phyloP scores from a whole-genome alignment of 1,140 invertebrate genomes.

The Drosophila sturtevanti region DNA sequence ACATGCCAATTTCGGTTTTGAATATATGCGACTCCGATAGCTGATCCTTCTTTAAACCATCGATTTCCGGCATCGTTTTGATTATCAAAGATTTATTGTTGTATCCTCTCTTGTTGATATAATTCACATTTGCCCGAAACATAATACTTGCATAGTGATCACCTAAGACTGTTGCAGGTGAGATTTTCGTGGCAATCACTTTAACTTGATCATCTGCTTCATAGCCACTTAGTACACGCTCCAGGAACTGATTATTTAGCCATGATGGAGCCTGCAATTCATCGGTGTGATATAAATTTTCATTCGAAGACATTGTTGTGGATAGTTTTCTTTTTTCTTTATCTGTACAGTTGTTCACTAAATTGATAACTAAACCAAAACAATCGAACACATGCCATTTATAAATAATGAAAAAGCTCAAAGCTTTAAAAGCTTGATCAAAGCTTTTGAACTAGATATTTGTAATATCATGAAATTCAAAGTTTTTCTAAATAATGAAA shows the following conservation, averaged over 20 bases:
- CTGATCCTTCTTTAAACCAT: slow-evolving; percentile 59
- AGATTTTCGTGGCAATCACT: slow-evolving; percentile 36
- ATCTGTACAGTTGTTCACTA: background rate
- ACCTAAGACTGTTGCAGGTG: slow-evolving; percentile 61
- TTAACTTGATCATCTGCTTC: slow-evolving; percentile 31
- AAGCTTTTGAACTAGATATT: background rate
- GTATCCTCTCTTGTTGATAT: background rate
- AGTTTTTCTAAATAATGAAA: background rate
- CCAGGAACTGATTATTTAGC: slow-evolving; percentile 54
- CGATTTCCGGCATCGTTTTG: slow-evolving; percentile 64
- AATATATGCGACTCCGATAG: slow-evolving; percentile 41
- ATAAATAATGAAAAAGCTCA: background rate
- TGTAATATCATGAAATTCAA: background rate
- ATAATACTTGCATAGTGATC: slow-evolving; percentile 79
- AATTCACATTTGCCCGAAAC: slow-evolving; percentile 30
- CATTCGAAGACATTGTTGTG: background rate
- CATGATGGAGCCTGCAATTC: slow-evolving; percentile 62
- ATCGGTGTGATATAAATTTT: slow-evolving; percentile 38
- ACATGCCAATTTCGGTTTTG: slow-evolving; percentile 61
- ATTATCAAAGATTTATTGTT: slow-evolving; percentile 48
- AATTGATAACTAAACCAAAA: background rate
- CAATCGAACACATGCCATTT: background rate
- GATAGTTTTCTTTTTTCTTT: background rate
- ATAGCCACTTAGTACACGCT: slow-evolving; percentile 32
- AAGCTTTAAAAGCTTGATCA: background rate